Conservation (phyloP, 2,888 invertebrate genomes). For the Pollenia griseotomentosa region DNA sequence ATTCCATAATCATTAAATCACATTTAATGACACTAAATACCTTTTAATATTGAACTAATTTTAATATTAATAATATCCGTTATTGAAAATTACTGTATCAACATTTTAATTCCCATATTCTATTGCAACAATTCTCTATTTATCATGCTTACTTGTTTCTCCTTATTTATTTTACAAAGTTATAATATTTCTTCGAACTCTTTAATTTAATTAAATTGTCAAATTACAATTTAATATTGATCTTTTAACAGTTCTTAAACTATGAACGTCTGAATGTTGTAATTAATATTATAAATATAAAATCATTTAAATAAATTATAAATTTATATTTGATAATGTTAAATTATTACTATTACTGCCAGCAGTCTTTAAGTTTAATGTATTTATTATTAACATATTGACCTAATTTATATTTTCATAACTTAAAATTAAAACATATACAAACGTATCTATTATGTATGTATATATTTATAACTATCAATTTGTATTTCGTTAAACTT, state of each 20-base stretch:
- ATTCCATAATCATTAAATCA: not conserved
- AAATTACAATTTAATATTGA: conserved; percentile 37
- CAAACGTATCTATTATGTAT: not conserved
- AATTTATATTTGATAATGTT: not conserved
- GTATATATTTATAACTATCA: not conserved
- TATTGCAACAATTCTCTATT: not conserved
- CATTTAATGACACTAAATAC: not conserved
- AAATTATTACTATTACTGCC: conserved; percentile 15
- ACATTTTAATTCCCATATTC: not conserved
- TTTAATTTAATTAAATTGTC: conserved; percentile 27
- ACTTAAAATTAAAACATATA: conserved; percentile 12
- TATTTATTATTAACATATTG: conserved; percentile 63
- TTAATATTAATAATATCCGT: not conserved
- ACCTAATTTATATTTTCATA: conserved; percentile 59
- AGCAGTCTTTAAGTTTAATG: conserved; percentile 36
- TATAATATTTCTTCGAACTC: not conserved
- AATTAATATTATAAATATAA: conserved; percentile 58
- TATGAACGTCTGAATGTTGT: not conserved
- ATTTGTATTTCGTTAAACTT: conserved; percentile 13
- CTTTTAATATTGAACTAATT: conserved; percentile 2
- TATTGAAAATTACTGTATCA: not conserved
- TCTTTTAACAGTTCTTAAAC: conserved; percentile 16
- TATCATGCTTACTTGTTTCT: not conserved
- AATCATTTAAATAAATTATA: conserved; percentile 31
- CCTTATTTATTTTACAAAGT: not conserved